Percentiles rank a stretch among this genome's conserved stretches.
Conservation (phyloP, 2,797 vertebrate genomes). For the Natrix natrix region DNA sequence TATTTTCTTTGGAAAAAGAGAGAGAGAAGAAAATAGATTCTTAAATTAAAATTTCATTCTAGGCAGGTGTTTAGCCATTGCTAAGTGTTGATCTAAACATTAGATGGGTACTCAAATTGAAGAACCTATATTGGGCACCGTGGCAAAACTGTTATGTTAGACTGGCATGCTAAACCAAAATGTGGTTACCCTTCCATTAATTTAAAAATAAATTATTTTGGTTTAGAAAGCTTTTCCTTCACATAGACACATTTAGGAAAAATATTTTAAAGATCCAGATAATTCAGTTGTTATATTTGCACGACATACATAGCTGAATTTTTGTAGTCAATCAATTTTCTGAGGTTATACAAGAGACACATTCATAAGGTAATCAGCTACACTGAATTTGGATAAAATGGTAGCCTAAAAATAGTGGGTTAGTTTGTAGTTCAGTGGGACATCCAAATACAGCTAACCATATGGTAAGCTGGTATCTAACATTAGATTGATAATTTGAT, state of each 20-base stretch:
- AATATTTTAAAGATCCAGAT: not conserved
- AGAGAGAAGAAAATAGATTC: not conserved
- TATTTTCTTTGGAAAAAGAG: not conserved
- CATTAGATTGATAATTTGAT: not conserved
- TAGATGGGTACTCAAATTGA: not conserved
- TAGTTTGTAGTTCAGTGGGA: not conserved
- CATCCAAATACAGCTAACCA: not conserved
- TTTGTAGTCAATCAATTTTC: not conserved
- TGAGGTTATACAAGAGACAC: not conserved
- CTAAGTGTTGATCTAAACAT: not conserved
- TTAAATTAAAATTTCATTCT: not conserved
- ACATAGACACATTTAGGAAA: not conserved
- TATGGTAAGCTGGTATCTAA: not conserved
- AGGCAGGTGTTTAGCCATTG: not conserved
- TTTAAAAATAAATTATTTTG: not conserved
- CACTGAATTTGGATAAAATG: not conserved
- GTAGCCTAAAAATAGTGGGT: not conserved
- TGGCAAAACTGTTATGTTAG: not conserved
- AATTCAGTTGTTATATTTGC: not conserved
- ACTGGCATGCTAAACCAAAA: not conserved
- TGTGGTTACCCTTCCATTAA: not conserved
- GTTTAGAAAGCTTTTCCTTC: not conserved
- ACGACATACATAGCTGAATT: not conserved
- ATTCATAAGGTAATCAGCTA: not conserved
- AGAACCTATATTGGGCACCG: not conserved